phyloP scores from a whole-genome alignment of 92 coral and sea anemone species.

The Palythoa grandis region DNA sequence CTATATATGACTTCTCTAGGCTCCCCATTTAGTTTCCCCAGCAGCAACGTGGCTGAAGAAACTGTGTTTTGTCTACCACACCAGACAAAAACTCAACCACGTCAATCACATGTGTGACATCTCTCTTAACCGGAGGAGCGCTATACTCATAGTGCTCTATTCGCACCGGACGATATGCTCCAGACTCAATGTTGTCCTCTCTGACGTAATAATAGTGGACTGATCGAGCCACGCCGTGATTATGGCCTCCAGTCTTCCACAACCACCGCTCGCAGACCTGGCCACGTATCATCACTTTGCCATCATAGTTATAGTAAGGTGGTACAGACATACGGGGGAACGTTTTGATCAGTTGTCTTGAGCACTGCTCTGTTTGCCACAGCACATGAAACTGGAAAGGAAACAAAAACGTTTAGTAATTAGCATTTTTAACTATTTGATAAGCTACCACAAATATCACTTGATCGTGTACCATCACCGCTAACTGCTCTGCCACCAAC shows the following conservation, averaged over 20 bases:
- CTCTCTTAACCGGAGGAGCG: constrained; percentile 33
- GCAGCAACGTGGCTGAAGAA: constrained; percentile 24
- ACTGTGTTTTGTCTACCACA: constrained; percentile 15
- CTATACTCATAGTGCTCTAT: constrained; percentile 27
- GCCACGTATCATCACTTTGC: constrained; percentile 22
- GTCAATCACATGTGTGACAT: constrained; percentile 29
- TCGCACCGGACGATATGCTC: constrained; percentile 37
- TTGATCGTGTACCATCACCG: too few relatives aligned
- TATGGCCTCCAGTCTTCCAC: constrained; percentile 46
- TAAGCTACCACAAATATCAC: too few relatives aligned
- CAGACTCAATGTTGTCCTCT: constrained; percentile 11
- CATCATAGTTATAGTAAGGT: constrained; percentile 35
- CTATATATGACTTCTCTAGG: background rate
- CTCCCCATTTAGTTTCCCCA: background rate
- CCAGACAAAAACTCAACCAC: constrained; percentile 41
- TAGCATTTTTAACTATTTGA: too few relatives aligned
- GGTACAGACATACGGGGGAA: constrained; percentile 33
- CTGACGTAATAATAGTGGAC: constrained; percentile 41
- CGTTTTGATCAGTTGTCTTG: background rate
- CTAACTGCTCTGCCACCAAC: background rate
- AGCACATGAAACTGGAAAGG: constrained; percentile 24
- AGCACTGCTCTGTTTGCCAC: constrained; percentile 7
- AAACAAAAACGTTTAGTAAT: background rate
- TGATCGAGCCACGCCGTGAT: constrained; percentile 9
- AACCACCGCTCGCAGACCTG: constrained; percentile 38